Percentiles rank a stretch among this genome's conserved stretches.
phyloP scores from a whole-genome alignment of 2,113 vertebrate species.

The Macquaria australasica region DNA sequence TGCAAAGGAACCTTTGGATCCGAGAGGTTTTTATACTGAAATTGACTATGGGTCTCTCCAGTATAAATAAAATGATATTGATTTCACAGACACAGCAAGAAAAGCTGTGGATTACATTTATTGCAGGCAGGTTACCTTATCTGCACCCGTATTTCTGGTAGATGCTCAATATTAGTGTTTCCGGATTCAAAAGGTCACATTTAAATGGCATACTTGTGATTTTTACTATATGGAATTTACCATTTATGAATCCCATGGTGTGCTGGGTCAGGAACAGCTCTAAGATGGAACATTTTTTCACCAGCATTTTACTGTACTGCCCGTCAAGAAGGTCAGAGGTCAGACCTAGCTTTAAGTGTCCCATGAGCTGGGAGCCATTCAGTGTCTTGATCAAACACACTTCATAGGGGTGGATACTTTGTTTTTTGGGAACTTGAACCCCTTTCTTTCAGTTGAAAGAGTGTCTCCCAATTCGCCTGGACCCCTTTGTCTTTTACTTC shows the following conservation, averaged over 20 bases:
- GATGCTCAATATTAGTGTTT: conserved; percentile 47
- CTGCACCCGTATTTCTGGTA: conserved; percentile 10
- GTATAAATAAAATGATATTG: conserved; percentile 63
- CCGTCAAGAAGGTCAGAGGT: conserved; percentile 23
- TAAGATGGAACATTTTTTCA: neutral
- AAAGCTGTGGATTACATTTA: conserved; percentile 60
- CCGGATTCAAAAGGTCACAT: conserved; percentile 41
- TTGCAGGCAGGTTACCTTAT: conserved; percentile 32
- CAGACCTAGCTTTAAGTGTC: neutral
- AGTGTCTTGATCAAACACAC: conserved; percentile 7
- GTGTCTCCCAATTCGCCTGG: neutral
- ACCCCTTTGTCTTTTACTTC: neutral
- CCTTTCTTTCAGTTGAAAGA: neutral
- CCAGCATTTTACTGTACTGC: neutral
- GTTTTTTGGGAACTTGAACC: neutral
- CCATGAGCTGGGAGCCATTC: neutral
- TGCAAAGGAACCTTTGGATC: conserved; percentile 25
- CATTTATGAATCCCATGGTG: conserved; percentile 33
- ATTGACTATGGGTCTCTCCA: conserved; percentile 44
- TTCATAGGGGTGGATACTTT: neutral
- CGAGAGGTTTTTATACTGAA: conserved; percentile 34
- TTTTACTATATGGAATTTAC: conserved; percentile 40
- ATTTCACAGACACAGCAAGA: conserved; percentile 41
- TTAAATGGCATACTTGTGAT: conserved; percentile 38
- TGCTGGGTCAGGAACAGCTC: conserved; percentile 1